Base-by-base conservation (phyloP, 2,113 vertebrate genomes). In the Alouatta palliata region DNA sequence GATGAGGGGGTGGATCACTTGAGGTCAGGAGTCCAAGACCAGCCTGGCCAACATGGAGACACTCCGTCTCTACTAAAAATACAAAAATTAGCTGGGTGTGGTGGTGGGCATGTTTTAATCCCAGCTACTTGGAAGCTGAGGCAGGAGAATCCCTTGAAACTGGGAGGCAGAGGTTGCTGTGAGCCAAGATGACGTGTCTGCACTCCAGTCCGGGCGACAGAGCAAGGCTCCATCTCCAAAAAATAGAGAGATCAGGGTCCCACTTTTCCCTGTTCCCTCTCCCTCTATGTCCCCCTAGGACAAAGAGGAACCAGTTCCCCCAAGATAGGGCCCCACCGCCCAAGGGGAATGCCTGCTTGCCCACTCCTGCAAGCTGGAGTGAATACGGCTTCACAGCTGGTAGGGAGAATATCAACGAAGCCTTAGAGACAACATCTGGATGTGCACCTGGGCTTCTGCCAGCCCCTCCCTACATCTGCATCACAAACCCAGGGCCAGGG, bases 341-440 rank as follows among this genome's bases (percentile, higher is more conserved):
- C 45, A 6, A 84, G 58, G 37, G 61, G 23, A 80, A 14, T 40
- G 35, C 16, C 54, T 92, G 58, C 21, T 73, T 96, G 89, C 87
- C 64, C 37, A 92, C 21, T 76, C 71, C 47, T 3, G 52, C 12
- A 37, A 66, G 54, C 40, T 54, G 66, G 77, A 90, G 64, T 92
- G 52, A 97, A 91, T 75, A 54, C 40, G 70, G 49, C 43, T 95
- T 79, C 86, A 73, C 81, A 96, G 91, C 93, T 97, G 77, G 85
- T 32, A 54, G 16, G 30, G 19, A 30, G 83, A 77, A 89, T 1
- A 13, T 91, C 75, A 93, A 91, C 83, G 76, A 96, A 80, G 83
- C 75, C 27, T 95, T 75, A 64, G 70, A 93, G 86, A 91, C 90
- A 96, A 90, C 97, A 98, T 97, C 97, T 97, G 96, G 98, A 97